Percentiles rank a stretch among this genome's conserved stretches.
phyloP scores from a whole-genome alignment of 2,113 vertebrate species.

The Sander lucioperca region DNA sequence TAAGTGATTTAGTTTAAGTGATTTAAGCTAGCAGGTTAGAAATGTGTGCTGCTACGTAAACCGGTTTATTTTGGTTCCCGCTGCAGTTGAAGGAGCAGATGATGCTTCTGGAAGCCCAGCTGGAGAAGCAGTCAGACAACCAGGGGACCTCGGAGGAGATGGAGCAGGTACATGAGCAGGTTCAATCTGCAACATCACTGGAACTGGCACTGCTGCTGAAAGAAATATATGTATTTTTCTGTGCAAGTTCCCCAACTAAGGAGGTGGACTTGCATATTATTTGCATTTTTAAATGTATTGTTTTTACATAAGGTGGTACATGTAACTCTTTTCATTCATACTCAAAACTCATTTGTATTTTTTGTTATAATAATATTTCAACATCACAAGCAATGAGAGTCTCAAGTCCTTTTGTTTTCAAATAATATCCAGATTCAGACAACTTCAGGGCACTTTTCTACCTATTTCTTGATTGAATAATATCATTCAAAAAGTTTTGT shows the following conservation, averaged over 20 bases:
- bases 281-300: not conserved
- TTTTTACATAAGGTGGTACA: not conserved
- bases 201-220: not conserved
- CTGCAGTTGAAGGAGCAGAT: constrained; percentile 89
- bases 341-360: not conserved
- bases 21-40: not conserved
- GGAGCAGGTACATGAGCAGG: constrained; percentile 79
- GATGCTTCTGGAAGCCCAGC: constrained; percentile 89
- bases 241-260: not conserved
- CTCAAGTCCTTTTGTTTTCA: not conserved
- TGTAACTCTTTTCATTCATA: too few relatives aligned
- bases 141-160: constrained; percentile 87
- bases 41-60: not conserved
- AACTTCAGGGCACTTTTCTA: not conserved
- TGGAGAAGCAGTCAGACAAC: constrained; percentile 90
- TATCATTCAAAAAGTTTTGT: not conserved
- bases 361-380: not conserved
- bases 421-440: not conserved
- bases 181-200: not conserved
- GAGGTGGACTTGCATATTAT: not conserved
- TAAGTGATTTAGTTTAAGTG: not conserved
- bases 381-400: not conserved
- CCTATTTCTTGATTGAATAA: not conserved
- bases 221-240: not conserved
- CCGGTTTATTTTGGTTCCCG: not conserved